A percentile compares a stretch with the other conserved stretches of the same genome.
Conservation (phyloP, 2,113 vertebrate genomes). For the Muntiacus muntjak region DNA sequence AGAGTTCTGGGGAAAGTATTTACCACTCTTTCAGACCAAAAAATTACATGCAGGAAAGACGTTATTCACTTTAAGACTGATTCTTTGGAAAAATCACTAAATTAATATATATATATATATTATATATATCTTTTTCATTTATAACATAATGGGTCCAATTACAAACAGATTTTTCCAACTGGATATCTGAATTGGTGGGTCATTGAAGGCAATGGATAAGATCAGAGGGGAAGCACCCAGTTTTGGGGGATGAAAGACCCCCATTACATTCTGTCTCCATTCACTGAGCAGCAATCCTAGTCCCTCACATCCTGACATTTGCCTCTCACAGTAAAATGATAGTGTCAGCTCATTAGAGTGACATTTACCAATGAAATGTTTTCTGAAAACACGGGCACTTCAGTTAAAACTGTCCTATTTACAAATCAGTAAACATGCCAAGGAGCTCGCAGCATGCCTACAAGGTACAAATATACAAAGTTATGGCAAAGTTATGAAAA, state of each 20-base stretch:
- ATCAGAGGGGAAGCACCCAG: neutral
- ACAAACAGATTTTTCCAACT: neutral
- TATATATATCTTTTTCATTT: neutral
- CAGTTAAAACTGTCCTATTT: slow-evolving; percentile 30
- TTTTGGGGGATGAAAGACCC: neutral
- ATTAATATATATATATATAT: neutral
- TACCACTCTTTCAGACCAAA: neutral
- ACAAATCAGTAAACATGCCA: slow-evolving; percentile 17
- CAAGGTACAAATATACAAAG: slow-evolving; percentile 27
- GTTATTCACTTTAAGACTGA: neutral
- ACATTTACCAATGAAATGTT: neutral
- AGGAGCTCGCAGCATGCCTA: neutral
- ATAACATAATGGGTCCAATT: neutral
- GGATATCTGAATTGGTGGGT: neutral
- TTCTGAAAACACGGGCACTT: neutral
- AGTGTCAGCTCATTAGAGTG: neutral
- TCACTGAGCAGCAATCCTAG: neutral
- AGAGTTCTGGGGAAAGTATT: neutral
- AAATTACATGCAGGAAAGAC: neutral
- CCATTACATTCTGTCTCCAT: neutral
- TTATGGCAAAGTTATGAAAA: neutral
- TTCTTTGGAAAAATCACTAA: neutral
- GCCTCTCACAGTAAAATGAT: neutral
- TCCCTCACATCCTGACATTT: neutral
- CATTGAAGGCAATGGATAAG: neutral